Conservation (phyloP, 92 coral and sea anemone species). For the Plumapathes pennacea region DNA sequence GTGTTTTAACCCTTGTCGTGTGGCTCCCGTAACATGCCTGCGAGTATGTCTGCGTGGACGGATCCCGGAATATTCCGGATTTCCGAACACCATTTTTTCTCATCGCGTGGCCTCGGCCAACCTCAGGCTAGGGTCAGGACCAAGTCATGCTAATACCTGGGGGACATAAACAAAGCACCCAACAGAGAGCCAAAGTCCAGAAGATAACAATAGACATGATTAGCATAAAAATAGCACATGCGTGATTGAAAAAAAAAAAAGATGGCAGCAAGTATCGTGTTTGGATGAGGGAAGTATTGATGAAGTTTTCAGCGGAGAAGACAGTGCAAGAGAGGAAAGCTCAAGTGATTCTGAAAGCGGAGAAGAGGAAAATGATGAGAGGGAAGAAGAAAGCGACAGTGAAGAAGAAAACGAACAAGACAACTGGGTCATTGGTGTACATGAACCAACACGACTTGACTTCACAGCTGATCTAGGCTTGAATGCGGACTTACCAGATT, state of each 20-base stretch:
- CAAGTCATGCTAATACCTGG: background rate
- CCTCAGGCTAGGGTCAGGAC: background rate
- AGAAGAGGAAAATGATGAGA: conserved; percentile 2
- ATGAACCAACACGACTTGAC: conserved; percentile 5
- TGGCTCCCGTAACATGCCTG: conserved; percentile 7
- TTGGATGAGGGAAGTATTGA: conserved; percentile 15
- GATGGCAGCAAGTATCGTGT: conserved; percentile 1
- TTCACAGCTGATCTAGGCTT: conserved; percentile 16
- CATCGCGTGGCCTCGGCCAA: background rate
- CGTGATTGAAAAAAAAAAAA: conserved; percentile 4
- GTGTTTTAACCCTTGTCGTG: conserved; percentile 5
- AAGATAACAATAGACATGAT: background rate
- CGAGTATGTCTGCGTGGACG: conserved; percentile 9
- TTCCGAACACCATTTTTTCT: background rate
- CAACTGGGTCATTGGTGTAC: conserved; percentile 6
- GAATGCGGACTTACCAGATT: conserved; percentile 13
- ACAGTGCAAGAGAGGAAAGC: conserved; percentile 1
- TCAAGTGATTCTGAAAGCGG: conserved; percentile 2
- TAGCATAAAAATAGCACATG: too few relatives aligned
- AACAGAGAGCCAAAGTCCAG: background rate
- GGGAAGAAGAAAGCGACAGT: background rate
- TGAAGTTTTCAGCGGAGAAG: conserved; percentile 7
- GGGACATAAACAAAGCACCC: background rate
- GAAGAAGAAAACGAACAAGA: background rate
- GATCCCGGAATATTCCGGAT: conserved; percentile 14